Conservation (phyloP, 2,113 vertebrate genomes). For the Hemiprocne comata region DNA sequence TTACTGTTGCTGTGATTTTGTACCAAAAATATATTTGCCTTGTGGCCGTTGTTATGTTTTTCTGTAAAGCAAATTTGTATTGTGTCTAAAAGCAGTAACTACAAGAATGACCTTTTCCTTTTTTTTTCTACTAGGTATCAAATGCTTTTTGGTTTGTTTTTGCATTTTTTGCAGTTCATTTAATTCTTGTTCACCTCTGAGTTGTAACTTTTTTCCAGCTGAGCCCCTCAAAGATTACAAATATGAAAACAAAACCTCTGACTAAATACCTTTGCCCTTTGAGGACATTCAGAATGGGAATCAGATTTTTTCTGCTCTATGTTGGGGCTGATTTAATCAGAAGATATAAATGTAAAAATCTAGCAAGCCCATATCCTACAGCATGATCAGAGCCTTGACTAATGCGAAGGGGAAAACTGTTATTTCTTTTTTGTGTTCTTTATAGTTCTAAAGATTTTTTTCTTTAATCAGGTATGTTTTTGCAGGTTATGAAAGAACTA, state of each 20-base stretch:
- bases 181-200: neutral
- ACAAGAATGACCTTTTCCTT: neutral
- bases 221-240: neutral
- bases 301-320: neutral
- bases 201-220: neutral
- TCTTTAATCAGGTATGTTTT: too few species aligned
- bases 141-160: neutral
- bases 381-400: neutral
- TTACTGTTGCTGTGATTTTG: neutral
- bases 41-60: neutral
- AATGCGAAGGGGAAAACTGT: neutral
- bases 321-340: neutral
- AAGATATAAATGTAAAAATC: neutral
- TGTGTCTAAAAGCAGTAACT: neutral
- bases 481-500: too few species aligned
- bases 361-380: neutral
- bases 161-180: neutral
- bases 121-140: neutral
- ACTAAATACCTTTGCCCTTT: neutral
- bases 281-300: neutral
- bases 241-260: neutral
- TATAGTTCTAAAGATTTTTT: neutral
- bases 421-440: neutral
- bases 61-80: neutral
- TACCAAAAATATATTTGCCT: neutral